A percentile compares a stretch with the other conserved stretches of the same genome.
Conservation (phyloP, 1,140 invertebrate genomes). For the Andricus grossulariae region DNA sequence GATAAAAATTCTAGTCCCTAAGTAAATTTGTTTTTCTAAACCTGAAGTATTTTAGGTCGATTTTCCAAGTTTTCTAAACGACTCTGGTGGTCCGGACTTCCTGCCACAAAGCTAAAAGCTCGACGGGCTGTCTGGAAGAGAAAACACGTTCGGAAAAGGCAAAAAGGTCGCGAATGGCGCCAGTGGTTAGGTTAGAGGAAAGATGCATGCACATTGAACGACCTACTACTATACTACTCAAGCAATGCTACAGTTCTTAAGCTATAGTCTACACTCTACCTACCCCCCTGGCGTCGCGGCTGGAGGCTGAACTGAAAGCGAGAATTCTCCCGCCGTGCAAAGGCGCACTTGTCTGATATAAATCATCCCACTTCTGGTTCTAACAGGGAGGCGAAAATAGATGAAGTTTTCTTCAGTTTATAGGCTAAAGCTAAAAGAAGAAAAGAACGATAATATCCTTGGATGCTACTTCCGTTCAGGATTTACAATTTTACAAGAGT, state of each 20-base stretch:
- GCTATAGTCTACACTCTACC: too few species aligned
- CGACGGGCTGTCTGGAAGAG: neutral
- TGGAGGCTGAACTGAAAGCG: slow-evolving; percentile 59
- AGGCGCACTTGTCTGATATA: slow-evolving; percentile 61
- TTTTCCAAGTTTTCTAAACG: neutral
- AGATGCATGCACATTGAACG: neutral
- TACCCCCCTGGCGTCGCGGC: slow-evolving; percentile 44
- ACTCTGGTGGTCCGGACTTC: slow-evolving; percentile 16
- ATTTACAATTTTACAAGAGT: too few species aligned
- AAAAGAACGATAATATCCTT: too few species aligned
- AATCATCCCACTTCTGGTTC: slow-evolving; percentile 62
- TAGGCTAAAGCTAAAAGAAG: neutral
- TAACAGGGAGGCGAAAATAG: slow-evolving; percentile 61
- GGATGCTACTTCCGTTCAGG: too few species aligned
- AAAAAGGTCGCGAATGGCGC: neutral
- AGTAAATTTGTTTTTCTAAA: too few species aligned
- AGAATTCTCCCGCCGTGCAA: slow-evolving; percentile 62
- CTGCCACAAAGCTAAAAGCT: neutral
- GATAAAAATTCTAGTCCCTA: too few species aligned
- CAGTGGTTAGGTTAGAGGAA: neutral
- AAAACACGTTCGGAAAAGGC: slow-evolving; percentile 25
- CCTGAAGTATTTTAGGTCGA: too few species aligned
- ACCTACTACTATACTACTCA: neutral
- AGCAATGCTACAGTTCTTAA: neutral
- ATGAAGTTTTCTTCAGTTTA: slow-evolving; percentile 47